Evolutionary conservation across 2,888 invertebrate genomes (phyloP).

Genomic region (Onthophagus sagittarius): DNA sequence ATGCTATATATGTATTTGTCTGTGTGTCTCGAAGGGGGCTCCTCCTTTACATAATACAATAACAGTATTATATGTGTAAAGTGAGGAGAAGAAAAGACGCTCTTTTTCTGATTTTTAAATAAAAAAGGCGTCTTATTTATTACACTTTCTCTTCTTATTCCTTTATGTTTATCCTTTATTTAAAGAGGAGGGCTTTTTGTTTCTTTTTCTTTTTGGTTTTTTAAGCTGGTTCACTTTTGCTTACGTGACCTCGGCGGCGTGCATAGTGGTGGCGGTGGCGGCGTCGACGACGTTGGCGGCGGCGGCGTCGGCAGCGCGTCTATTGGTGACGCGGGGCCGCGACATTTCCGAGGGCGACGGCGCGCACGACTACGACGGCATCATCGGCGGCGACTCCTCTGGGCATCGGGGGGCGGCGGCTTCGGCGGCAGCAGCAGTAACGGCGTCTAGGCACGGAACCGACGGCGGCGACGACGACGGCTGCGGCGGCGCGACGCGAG

Average conservation of each 20-base stretch:
- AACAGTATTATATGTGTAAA: too few relatives aligned
- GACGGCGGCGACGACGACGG: not conserved
- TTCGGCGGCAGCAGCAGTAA: slow-evolving; percentile 8
- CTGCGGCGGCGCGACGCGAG: not conserved
- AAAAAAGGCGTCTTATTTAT: too few relatives aligned
- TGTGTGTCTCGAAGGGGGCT: too few relatives aligned
- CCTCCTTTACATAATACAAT: too few relatives aligned
- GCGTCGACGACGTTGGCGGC: slow-evolving; percentile 28
- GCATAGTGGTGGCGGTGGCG: slow-evolving; percentile 47
- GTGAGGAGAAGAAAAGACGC: too few relatives aligned
- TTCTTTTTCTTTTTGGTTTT: not conserved
- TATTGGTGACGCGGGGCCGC: not conserved
- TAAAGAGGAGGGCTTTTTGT: too few relatives aligned
- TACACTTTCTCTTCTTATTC: too few relatives aligned
- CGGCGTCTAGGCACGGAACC: not conserved
- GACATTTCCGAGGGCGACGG: slow-evolving; percentile 36
- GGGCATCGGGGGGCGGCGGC: not conserved
- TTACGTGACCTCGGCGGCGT: slow-evolving; percentile 57
- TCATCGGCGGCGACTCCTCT: slow-evolving; percentile 6
- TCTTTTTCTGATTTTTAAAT: too few relatives aligned
- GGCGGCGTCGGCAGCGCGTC: not conserved
- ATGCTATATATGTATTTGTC: too few relatives aligned
- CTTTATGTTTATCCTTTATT: too few relatives aligned
- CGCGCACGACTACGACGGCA: slow-evolving; percentile 34
- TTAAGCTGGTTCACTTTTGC: not conserved